Evolutionary conservation across 2,797 vertebrate genomes (phyloP).

Genomic region (Ciconia nigra): DNA sequence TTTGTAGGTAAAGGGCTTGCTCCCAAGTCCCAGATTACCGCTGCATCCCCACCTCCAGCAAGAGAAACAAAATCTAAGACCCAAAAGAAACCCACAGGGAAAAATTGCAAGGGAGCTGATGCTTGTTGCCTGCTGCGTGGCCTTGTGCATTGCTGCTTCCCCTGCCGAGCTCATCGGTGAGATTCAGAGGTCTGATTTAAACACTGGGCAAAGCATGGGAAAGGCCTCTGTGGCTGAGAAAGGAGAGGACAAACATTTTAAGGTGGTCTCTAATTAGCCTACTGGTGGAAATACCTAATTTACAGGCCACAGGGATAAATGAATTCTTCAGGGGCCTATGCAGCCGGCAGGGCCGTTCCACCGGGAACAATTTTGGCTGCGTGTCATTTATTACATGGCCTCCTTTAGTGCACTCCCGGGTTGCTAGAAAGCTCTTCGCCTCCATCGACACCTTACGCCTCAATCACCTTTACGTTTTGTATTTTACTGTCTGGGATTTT

Average conservation of each 20-base stretch:
- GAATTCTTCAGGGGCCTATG: background rate
- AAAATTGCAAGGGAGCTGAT: background rate
- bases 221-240: background rate
- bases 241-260: background rate
- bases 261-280: background rate
- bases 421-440: background rate
- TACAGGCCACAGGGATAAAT: background rate
- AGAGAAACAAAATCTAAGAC: background rate
- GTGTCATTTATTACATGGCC: background rate
- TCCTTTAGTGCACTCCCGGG: background rate
- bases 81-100: background rate
- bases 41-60: background rate
- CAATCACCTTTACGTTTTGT: background rate
- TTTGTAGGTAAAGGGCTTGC: background rate
- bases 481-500: background rate
- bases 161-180: background rate
- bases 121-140: background rate
- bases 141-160: background rate
- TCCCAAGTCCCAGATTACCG: background rate
- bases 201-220: background rate
- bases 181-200: background rate
- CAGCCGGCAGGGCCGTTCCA: background rate
- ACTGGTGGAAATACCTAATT: background rate
- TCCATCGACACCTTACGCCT: background rate
- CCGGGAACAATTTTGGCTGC: background rate